Percentiles rank a stretch among this genome's conserved stretches.
Conservation (phyloP, 2,797 vertebrate genomes). For the Propithecus deckenii region DNA sequence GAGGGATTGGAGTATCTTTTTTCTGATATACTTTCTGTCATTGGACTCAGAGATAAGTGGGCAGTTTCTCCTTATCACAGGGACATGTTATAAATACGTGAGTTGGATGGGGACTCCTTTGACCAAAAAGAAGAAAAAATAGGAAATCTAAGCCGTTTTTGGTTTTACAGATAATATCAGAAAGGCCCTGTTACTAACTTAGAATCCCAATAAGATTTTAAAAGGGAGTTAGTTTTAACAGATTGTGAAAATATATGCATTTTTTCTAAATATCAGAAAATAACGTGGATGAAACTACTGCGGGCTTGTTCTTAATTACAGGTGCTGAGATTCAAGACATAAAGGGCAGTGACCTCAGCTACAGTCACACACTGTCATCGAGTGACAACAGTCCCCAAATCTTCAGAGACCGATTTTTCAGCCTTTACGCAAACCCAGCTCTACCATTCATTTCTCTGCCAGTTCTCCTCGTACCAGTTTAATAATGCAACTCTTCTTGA, state of each 20-base stretch:
- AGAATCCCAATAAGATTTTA: conserved; percentile 37
- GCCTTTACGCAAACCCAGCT: background rate
- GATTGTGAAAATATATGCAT: background rate
- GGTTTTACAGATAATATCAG: conserved; percentile 44
- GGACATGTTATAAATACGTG: conserved; percentile 33
- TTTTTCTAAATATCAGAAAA: background rate
- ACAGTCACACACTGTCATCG: rapidly evolving
- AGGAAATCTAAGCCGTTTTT: conserved; percentile 2
- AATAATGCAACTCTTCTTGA: background rate
- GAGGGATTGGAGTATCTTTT: background rate
- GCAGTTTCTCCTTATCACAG: conserved; percentile 25
- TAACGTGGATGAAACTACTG: background rate
- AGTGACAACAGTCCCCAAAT: background rate
- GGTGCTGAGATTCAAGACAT: background rate
- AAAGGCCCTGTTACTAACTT: conserved; percentile 35
- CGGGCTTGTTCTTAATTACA: background rate
- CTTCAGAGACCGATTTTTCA: background rate
- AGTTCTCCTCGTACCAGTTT: background rate
- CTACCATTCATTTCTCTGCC: background rate
- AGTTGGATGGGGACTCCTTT: background rate
- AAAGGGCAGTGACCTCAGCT: background rate
- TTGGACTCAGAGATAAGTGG: conserved; percentile 35
- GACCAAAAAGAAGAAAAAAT: background rate
- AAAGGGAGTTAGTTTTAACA: background rate
- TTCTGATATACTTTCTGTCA: conserved; percentile 34